Base-by-base conservation (phyloP, 2,888 invertebrate species). In the Sphaerolaimus hirsutus region DNA sequence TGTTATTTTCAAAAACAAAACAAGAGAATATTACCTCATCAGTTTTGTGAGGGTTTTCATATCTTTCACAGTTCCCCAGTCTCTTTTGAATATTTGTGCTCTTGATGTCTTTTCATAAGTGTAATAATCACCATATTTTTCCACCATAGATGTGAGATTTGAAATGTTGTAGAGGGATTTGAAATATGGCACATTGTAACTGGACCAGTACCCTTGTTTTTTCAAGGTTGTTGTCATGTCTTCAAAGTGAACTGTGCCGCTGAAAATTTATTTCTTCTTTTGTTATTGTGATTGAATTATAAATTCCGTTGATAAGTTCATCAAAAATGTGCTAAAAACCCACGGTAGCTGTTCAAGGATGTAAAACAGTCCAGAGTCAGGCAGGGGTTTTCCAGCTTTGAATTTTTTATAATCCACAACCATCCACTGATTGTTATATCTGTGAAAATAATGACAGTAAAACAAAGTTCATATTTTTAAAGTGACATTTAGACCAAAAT, bases 361-460 rank as follows among this genome's bases (percentile, higher is more conserved):
- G 71, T 76, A 77, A 10, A 77, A 67, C 27, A 75, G 63, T 4
- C 72, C 53, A 2, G 58, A 54, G 1, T 53, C 49, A 5, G 56
- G 55, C 37, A 63, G 53, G 19, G 60, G 56, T 46, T 56, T 56
- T 4, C 65, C 63, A 1, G 73, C 70, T 37, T 56, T 64, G 62
- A 77, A 78, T 55, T 71, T 70, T 44, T 73, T 74, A 58, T 76
- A 76, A 63, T 82, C 79, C 0, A 81, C 71, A 4, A 79, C 71
- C 55, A 82, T 73, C 84, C 84, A 87, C 61, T 86, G 82, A 59
- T 81, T 81, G 63, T 78, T 78, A 48, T 79, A 79, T 2, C 68
- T 68, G 52, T 4, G 43, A 50, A 44, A 3, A n/a, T 4, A 32
- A n/a, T n/a, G n/a, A n/a, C n/a, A n/a, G n/a, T n/a, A n/a, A n/a